phyloP scores from a whole-genome alignment of 2,113 vertebrate genomes.

The Macheiramphus alcinus region DNA sequence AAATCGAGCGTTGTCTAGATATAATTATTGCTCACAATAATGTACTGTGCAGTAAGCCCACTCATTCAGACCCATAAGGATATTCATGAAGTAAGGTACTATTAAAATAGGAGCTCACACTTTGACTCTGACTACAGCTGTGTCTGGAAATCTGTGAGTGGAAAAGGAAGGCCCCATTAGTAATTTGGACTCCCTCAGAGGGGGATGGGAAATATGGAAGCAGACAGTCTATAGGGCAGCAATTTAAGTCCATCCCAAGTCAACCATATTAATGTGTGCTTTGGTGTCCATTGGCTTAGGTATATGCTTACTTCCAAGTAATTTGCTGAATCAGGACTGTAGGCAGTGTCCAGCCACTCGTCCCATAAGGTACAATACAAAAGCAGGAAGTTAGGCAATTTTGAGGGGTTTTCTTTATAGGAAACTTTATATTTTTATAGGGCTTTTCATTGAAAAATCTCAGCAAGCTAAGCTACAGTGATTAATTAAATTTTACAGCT shows the following conservation, averaged over 20 bases:
- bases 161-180: not conserved
- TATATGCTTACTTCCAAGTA: not conserved
- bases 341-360: not conserved
- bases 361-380: not conserved
- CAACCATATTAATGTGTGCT: not conserved
- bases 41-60: not conserved
- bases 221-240: not conserved
- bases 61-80: not conserved
- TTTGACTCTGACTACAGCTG: not conserved
- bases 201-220: not conserved
- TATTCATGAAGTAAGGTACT: not conserved
- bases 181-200: not conserved
- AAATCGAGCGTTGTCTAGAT: not conserved
- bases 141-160: not conserved
- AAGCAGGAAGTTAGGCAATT: slow-evolving; percentile 30
- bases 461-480: slow-evolving; percentile 20
- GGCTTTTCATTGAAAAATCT: slow-evolving; percentile 27
- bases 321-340: slow-evolving; percentile 3
- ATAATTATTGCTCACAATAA: not conserved
- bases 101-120: not conserved
- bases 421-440: slow-evolving; percentile 18
- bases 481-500: slow-evolving; percentile 60
- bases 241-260: not conserved
- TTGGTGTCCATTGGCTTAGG: not conserved
- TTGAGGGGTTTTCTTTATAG: slow-evolving; percentile 10